phyloP scores from a whole-genome alignment of 2,888 invertebrate genomes.

The Chalcis sispes region DNA sequence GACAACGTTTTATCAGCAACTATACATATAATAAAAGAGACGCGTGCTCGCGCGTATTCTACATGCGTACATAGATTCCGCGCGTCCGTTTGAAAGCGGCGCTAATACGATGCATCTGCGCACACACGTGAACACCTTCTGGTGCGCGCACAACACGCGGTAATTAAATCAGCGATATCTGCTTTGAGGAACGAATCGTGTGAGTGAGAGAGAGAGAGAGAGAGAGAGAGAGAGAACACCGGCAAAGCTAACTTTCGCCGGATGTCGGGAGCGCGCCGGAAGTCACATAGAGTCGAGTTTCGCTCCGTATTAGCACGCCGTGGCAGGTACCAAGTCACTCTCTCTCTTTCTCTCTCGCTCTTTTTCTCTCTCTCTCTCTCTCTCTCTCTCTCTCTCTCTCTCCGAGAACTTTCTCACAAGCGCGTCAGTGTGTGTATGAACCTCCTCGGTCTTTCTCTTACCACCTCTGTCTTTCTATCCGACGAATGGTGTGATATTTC shows the following conservation, averaged over 20 bases:
- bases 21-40: not conserved
- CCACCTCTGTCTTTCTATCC: not conserved
- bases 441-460: not conserved
- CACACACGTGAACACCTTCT: too few relatives aligned
- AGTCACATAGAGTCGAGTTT: conserved; percentile 57
- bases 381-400: conserved; percentile 4
- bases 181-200: conserved; percentile 47
- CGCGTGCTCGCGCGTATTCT: not conserved
- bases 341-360: conserved; percentile 4
- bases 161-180: conserved; percentile 66
- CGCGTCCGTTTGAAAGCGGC: too few relatives aligned
- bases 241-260: conserved; percentile 62
- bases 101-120: too few relatives aligned
- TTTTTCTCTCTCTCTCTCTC: not conserved
- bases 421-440: too few relatives aligned
- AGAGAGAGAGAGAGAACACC: not conserved
- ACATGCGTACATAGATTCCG: conserved; percentile 5
- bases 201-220: not conserved
- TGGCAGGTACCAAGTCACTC: conserved; percentile 41
- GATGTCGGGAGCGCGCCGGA: conserved; percentile 57
- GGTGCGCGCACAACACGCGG: too few relatives aligned
- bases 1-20: not conserved
- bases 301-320: conserved; percentile 50
- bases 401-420: too few relatives aligned
- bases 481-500: too few relatives aligned